Evolutionary conservation across 1,140 invertebrate species (phyloP).

Genomic region (Aphelenchoides besseyi): DNA sequence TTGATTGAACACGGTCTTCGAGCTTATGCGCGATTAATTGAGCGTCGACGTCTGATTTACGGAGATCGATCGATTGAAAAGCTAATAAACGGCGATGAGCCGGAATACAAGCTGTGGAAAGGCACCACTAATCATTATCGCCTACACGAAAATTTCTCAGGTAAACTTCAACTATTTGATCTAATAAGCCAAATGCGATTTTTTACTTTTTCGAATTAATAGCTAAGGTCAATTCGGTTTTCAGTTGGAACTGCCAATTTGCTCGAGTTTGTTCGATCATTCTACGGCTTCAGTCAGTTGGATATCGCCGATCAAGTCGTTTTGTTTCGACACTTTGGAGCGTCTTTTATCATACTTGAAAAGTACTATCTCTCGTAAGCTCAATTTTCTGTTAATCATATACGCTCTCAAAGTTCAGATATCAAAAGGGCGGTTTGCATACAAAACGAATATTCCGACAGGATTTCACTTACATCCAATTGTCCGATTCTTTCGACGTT

Average conservation of each 20-base stretch:
- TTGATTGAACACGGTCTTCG: conserved; percentile 20
- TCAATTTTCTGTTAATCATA: no score
- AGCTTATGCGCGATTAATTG: conserved; percentile 15
- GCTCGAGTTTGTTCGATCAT: conserved; percentile 4
- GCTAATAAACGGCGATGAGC: not conserved
- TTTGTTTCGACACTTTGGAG: not conserved
- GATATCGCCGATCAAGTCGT: conserved; percentile 1
- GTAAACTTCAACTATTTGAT: no score
- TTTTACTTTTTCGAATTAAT: no score
- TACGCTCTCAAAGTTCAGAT: no score
- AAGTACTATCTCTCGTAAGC: conserved; percentile 29
- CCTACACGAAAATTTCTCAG: not conserved
- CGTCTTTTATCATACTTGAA: conserved; percentile 18
- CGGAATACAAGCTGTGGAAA: conserved; percentile 5
- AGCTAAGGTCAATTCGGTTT: no score
- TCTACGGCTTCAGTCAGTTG: not conserved
- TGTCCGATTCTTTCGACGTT: not conserved
- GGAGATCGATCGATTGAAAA: not conserved
- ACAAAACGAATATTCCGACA: conserved; percentile 24
- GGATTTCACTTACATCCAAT: conserved; percentile 21
- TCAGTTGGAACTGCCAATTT: conserved; percentile 2
- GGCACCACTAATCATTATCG: conserved; percentile 8
- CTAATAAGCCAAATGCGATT: no score
- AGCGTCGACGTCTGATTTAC: conserved; percentile 22
- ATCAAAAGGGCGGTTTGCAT: conserved; percentile 12